A percentile compares a stretch with the other conserved stretches of the same genome.
phyloP scores from a whole-genome alignment of 2,113 vertebrate genomes.

The Rhea pennata region DNA sequence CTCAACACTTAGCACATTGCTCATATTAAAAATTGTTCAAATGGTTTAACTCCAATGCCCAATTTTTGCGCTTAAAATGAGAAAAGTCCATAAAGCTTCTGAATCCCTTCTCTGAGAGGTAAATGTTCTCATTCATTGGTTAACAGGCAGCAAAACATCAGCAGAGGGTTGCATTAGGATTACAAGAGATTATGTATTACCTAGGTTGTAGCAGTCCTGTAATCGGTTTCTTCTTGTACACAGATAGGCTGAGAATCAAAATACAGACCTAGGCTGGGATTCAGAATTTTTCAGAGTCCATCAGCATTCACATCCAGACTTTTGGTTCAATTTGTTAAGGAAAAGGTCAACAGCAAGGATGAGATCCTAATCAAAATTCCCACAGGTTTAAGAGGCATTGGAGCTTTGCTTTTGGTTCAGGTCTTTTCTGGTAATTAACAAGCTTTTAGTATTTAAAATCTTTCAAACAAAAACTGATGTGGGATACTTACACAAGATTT shows the following conservation, averaged over 20 bases:
- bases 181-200: slow-evolving; percentile 62
- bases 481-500: neutral
- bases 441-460: neutral
- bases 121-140: neutral
- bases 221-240: slow-evolving; percentile 35
- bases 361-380: neutral
- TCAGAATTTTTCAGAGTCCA: neutral
- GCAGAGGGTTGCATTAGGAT: slow-evolving; percentile 51
- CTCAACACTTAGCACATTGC: neutral
- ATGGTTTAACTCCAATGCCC: neutral
- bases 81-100: neutral
- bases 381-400: neutral
- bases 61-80: neutral
- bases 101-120: neutral
- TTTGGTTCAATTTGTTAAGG: neutral
- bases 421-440: neutral
- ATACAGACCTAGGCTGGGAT: neutral
- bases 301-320: neutral
- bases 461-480: neutral
- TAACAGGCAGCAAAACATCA: neutral
- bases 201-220: slow-evolving; percentile 21
- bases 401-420: neutral
- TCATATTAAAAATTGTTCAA: neutral
- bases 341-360: neutral
- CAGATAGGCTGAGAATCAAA: neutral